Base-by-base conservation (phyloP, 1,140 invertebrate genomes). In the Drosophila lacertosa region DNA sequence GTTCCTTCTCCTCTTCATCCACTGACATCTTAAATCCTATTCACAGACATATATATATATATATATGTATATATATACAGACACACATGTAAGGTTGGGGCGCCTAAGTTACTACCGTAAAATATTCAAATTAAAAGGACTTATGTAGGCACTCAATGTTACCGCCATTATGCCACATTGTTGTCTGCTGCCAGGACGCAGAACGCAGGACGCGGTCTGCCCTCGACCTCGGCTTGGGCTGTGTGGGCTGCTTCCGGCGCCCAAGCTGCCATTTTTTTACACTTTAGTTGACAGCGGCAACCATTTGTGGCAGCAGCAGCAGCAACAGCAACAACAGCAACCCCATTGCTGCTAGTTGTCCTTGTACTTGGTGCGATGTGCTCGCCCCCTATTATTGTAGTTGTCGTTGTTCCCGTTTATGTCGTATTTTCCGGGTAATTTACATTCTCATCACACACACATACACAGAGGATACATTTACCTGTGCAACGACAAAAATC, bases 61-160 rank as follows among this genome's bases (percentile, higher is more conserved):
- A 62, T 35, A n/a, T n/a, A n/a, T n/a, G n/a, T 26, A 26, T 26
- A 26, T 29, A 18, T 16, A n/a, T 18, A 20, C 16, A 42, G 37
- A 66, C 37, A 48, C 39, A 64, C 57, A 75, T 69, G n/a, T 22
- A 18, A 9, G 60, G 22, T 40, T 29, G 22, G 9, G 15, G 40
- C 45, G 32, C 74, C 51, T 71, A 65, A 74, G 74, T 68, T 75
- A 66, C 64, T 57, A 74, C 58, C 68, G 70, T 89, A 89, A 89
- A 89, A 89, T 89, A 89, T 89, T 89, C 77, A 89, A 89, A 89
- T 89, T 89, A 89, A 89, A 84, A 80, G 76, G 76, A 89, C 84
- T 89, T 89, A 89, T 89, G 84, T 89, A 89, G 84, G 83, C 84
- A 89, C 83, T 89, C 83, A 89, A 89, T 89, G 83, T 89, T 76